A percentile compares a stretch with the other conserved stretches of the same genome.
Evolutionary conservation across 2,888 invertebrate species (phyloP).

Genomic region (Buathra laborator): DNA sequence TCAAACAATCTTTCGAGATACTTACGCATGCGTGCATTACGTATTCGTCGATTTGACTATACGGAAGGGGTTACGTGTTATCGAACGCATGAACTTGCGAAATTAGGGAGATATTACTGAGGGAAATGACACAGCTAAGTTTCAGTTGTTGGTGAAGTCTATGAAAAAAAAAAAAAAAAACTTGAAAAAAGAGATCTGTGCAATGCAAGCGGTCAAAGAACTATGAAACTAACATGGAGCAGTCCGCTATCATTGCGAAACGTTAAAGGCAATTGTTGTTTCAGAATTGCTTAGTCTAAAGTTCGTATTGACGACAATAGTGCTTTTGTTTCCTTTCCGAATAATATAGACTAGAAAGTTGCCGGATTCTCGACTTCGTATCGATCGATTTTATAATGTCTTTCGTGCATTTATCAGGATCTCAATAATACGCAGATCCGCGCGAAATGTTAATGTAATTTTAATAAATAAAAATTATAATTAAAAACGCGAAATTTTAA

Average conservation of each 20-base stretch:
- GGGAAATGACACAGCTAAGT: not conserved
- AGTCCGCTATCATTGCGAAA: not conserved
- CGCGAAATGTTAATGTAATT: no score
- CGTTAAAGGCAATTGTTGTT: not conserved
- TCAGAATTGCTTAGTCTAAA: not conserved
- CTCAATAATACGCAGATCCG: no score
- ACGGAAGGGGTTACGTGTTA: not conserved
- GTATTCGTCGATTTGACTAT: not conserved
- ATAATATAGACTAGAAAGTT: no score
- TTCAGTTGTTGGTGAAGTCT: not conserved
- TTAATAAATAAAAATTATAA: no score
- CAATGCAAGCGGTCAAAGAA: not conserved
- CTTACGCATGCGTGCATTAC: constrained; percentile 1
- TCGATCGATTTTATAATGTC: no score
- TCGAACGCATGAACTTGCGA: not conserved
- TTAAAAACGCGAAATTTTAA: no score
- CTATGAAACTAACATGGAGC: not conserved
- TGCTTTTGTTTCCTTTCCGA: no score
- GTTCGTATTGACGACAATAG: not conserved
- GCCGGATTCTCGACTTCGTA: no score
- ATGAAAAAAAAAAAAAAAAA: not conserved
- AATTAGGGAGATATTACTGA: not conserved
- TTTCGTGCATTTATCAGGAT: no score
- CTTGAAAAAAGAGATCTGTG: not conserved
- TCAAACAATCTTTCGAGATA: not conserved